phyloP scores from a whole-genome alignment of 2,888 invertebrate genomes.

The Apeira syringaria region DNA sequence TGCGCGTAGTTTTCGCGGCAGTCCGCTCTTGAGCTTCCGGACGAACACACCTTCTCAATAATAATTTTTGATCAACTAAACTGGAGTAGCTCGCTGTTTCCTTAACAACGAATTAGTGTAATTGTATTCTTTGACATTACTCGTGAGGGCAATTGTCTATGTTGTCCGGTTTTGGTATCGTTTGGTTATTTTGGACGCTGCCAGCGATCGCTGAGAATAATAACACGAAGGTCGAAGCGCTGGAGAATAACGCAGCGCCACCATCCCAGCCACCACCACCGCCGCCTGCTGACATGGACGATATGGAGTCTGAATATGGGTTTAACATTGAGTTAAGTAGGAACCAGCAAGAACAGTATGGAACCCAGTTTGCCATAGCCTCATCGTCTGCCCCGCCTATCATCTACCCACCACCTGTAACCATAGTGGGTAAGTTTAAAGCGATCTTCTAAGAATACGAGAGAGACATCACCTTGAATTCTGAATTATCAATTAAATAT shows the following conservation, averaged over 20 bases:
- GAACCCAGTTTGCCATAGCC: slow-evolving; percentile 83
- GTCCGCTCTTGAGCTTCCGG: neutral
- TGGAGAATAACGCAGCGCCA: slow-evolving; percentile 62
- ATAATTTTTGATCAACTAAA: too few species aligned
- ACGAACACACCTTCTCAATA: neutral
- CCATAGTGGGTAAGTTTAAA: slow-evolving; percentile 73
- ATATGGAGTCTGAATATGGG: slow-evolving; percentile 73
- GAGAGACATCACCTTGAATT: too few species aligned
- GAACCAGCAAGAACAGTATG: slow-evolving; percentile 89
- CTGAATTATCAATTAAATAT: too few species aligned
- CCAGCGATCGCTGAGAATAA: slow-evolving; percentile 65
- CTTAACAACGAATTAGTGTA: too few species aligned
- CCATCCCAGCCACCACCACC: slow-evolving; percentile 80
- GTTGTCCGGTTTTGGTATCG: slow-evolving; percentile 36
- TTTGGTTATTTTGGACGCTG: slow-evolving; percentile 56
- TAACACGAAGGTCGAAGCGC: slow-evolving; percentile 60
- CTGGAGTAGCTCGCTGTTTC: too few species aligned
- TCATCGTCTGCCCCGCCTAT: slow-evolving; percentile 28
- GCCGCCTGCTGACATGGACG: slow-evolving; percentile 67
- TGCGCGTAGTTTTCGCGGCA: neutral
- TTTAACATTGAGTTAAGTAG: slow-evolving; percentile 89
- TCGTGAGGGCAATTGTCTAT: slow-evolving; percentile 16
- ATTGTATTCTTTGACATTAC: slow-evolving; percentile 18
- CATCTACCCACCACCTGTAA: slow-evolving; percentile 53
- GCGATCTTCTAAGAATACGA: too few species aligned